Evolutionary conservation across 2,113 vertebrate genomes (phyloP).

Genomic region (Takifugu bimaculatus): DNA sequence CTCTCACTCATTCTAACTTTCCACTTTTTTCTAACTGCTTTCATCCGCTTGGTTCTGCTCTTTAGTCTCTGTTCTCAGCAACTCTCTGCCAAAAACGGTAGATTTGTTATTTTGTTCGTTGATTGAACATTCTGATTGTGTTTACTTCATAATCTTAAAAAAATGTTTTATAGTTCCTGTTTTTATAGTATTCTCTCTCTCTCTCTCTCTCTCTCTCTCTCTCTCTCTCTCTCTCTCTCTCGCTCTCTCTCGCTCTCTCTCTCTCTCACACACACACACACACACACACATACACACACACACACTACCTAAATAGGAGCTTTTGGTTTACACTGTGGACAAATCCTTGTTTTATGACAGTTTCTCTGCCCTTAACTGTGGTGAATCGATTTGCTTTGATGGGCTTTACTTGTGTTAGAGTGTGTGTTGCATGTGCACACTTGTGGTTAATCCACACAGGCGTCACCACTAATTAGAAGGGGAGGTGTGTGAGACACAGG

Average conservation of each 20-base stretch:
- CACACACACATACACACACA: conserved; percentile 4
- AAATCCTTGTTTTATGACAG: conserved; percentile 58
- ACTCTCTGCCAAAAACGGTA: not conserved
- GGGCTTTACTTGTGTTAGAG: conserved; percentile 26
- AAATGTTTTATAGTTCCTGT: conserved; percentile 14
- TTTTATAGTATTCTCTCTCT: conserved; percentile 31
- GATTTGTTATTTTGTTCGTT: too few relatives aligned
- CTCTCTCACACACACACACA: not conserved
- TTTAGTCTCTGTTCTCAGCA: not conserved
- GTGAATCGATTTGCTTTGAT: conserved; percentile 53
- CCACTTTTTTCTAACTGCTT: conserved; percentile 5
- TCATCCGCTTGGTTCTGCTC: conserved; percentile 44
- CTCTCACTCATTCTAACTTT: conserved; percentile 9
- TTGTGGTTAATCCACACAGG: conserved; percentile 65
- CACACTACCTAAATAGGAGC: conserved; percentile 25
- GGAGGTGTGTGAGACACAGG: conserved; percentile 52
- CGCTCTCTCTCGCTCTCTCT: too few relatives aligned
- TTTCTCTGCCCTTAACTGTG: conserved; percentile 54
- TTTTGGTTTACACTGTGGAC: conserved; percentile 55
- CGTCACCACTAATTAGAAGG: conserved; percentile 61
- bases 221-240: not conserved
- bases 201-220: conserved; percentile 29
- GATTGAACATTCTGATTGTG: too few relatives aligned
- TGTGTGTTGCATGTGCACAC: not conserved
- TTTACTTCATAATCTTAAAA: too few relatives aligned